Base-by-base conservation (phyloP, 2,113 vertebrate genomes). In the Gambusia affinis region DNA sequence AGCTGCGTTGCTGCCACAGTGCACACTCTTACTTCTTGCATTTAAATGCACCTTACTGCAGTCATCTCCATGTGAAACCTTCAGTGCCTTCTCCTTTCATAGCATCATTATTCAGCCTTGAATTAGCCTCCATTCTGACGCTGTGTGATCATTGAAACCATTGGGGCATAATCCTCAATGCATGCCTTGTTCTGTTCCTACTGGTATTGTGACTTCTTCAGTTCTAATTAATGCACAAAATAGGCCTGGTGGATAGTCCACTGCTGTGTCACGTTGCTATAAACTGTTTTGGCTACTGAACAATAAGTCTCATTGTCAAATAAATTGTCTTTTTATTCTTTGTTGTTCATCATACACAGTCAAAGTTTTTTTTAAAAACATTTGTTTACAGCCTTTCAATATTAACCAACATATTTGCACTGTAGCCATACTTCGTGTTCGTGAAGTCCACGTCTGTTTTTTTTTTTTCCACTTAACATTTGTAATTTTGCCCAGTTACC, bases 181-280 rank as follows among this genome's bases (percentile, higher is more conserved):
- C 84, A 29, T 6, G 82, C 84, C 82, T 90, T 93, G 91, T 94
- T 92, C 87, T 60, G 91, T 92, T 93, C 74, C 88, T 28, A 64
- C 75, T 54, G 51, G 60, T 73, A 89, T 74, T 85, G 78, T 81
- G 87, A 87, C 87, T 88, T 92, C 82, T 90, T 84, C 85, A 78
- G 80, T 92, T 87, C 72, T 85, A 86, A 88, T 89, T 87, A 82
- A 89, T 80, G 85, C 86, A 89, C 65, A 83, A 87, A 85, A 84
- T 72, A 35, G 17, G 30, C 70, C 75, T 80, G 77, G 88, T 84
- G 82, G 82, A 87, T 83, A 63, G 79, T 62, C 62, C 44, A 37
- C 79, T 64, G 68, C 73, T 86, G 75, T 85, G 85, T 85, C 76
- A 78, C 44, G 6, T 87, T 85, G 74, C 74, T 82, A 72, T 75